A percentile compares a stretch with the other conserved stretches of the same genome.
Evolutionary conservation across 2,113 vertebrate genomes (phyloP).

Genomic region (Arothron firmamentum): DNA sequence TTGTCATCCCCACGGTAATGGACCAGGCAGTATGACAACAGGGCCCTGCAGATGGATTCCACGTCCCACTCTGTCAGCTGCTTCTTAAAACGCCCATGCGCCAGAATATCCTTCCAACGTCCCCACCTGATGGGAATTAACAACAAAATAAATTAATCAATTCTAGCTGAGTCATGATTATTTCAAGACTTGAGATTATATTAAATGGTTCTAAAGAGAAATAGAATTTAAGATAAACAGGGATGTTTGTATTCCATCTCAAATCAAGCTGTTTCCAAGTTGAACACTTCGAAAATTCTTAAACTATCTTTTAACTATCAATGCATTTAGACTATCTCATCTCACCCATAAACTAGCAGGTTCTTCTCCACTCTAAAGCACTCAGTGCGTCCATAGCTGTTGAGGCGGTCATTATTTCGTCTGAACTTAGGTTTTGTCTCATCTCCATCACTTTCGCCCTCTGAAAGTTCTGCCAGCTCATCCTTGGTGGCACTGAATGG

Average conservation of each 20-base stretch:
- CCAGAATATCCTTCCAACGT: constrained; percentile 95
- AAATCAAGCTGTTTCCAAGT: too few relatives aligned
- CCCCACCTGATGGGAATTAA: constrained; percentile 81
- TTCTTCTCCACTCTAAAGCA: constrained; percentile 99
- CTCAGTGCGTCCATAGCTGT: constrained; percentile 92
- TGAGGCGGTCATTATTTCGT: constrained; percentile 87
- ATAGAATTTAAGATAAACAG: too few relatives aligned
- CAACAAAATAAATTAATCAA: neutral
- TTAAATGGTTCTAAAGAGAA: neutral
- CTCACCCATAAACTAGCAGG: constrained; percentile 93
- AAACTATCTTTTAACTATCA: too few relatives aligned
- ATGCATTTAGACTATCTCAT: neutral
- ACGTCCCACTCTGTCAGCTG: constrained; percentile 93
- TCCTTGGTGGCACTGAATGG: constrained; percentile 97
- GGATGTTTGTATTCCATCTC: too few relatives aligned
- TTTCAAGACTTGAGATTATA: neutral
- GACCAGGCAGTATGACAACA: constrained; percentile 91
- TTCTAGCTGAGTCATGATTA: too few relatives aligned
- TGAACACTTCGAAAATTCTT: too few relatives aligned
- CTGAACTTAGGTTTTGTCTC: constrained; percentile 90
- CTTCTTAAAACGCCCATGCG: constrained; percentile 95
- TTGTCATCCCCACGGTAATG: constrained; percentile 98
- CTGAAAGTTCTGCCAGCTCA: constrained; percentile 92
- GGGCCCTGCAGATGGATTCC: constrained; percentile 91
- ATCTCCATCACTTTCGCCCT: constrained; percentile 89